Evolutionary conservation across 2,797 vertebrate genomes (phyloP), one percentile per base, ranked within the genome.

Genomic region (Protosalanx chinensis): DNA sequence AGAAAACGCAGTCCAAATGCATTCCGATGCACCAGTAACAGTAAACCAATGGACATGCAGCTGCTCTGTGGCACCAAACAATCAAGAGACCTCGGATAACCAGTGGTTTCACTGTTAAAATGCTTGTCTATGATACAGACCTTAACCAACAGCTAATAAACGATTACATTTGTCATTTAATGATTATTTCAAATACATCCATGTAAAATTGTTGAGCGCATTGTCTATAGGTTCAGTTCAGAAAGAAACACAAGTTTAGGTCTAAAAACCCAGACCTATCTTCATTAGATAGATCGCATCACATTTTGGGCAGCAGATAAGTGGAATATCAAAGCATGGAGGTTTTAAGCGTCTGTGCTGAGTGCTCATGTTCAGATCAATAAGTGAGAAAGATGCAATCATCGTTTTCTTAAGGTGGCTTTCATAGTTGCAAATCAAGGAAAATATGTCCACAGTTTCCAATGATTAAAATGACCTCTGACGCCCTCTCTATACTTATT

Each of bases 291-390:
- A 68, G 76, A 71, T 75, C 84, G 73, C 71, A 80, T 82, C 69
- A 74, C 75, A 74, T 20, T 46, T 76, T 74, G 72, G 80, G 82
- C 56, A 70, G 64, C 71, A 64, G 63, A 74, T 53, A 57, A 79
- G 71, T 61, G 79, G 79, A 67, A 60, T 32, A 71, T 29, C 70
- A 66, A 75, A 66, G 41, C 64, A 77, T 79, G 61, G 41, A 60
- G 82, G 77, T 88, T 81, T 84, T 79, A 81, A 78, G 85, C 84
- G 81, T 84, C 82, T 72, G 83, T 68, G 59, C 81, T 89, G 83
- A 91, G 87, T 87, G 89, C 87, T 56, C 51, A 85, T 84, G 79
- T 82, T 72, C 74, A 69, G 85, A 92, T 92, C 91, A 91, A 92
- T 91, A 92, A 83, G 65, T 85, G 76, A 82, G 81, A 82, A 84